Evolutionary conservation across 2,797 vertebrate species (phyloP).

Genomic region (Iguana delicatissima): DNA sequence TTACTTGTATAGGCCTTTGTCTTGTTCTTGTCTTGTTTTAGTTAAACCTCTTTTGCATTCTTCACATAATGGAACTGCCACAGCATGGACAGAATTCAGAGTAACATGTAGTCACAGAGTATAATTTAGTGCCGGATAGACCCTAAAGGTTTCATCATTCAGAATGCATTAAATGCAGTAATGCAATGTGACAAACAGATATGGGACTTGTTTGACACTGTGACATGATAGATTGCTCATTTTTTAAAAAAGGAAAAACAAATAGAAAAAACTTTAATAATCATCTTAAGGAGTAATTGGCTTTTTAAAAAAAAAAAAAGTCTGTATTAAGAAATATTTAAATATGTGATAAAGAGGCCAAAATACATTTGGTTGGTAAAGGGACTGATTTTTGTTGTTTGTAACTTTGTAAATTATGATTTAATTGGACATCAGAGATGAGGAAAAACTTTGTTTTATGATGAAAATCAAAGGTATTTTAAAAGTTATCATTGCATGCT

Average conservation of each 20-base stretch:
- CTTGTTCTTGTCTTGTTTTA: constrained; percentile 31
- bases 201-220: constrained; percentile 25
- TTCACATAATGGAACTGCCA: constrained; percentile 24
- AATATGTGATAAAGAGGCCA: not conserved
- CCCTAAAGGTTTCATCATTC: constrained; percentile 52
- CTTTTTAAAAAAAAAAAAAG: constrained; percentile 8
- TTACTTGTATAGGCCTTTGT: constrained; percentile 32
- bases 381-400: not conserved
- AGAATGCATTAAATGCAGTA: constrained; percentile 49
- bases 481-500: not conserved
- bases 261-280: constrained; percentile 20
- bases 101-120: constrained; percentile 37
- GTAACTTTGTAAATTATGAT: constrained; percentile 1
- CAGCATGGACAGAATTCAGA: constrained; percentile 49
- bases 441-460: not conserved
- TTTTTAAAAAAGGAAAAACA: constrained; percentile 40
- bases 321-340: too few relatives aligned
- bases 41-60: constrained; percentile 37
- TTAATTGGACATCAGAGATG: not conserved
- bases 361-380: not conserved
- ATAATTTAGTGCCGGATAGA: constrained; percentile 49
- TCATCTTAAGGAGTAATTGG: not conserved
- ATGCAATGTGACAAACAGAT: constrained; percentile 45
- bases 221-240: constrained; percentile 6
- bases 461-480: not conserved